Percentiles rank a stretch among this genome's conserved stretches.
Evolutionary conservation across 2,113 vertebrate species (phyloP).

Genomic region (Chloebia gouldiae): DNA sequence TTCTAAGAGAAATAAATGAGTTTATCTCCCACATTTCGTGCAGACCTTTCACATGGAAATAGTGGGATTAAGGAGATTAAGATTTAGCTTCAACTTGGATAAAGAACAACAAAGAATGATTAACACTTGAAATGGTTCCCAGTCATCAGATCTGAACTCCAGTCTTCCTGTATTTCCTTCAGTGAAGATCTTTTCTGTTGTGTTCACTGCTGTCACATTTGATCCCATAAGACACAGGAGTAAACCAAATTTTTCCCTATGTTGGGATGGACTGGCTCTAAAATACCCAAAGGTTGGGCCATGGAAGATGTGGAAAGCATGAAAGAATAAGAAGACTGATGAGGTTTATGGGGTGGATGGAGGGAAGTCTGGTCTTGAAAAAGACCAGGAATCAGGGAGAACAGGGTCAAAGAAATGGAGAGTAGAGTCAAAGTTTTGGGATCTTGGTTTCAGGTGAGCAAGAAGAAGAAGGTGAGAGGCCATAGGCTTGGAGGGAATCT

Average conservation of each 20-base stretch:
- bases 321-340: background rate
- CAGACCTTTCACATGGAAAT: slow-evolving; percentile 61
- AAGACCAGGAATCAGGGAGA: background rate
- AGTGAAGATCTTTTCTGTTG: slow-evolving; percentile 11
- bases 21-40: slow-evolving; percentile 42
- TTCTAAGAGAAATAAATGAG: slow-evolving; percentile 54
- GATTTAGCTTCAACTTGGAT: slow-evolving; percentile 56
- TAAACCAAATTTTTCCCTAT: background rate
- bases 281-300: background rate
- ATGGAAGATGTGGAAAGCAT: background rate
- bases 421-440: background rate
- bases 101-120: slow-evolving; percentile 64
- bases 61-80: slow-evolving; percentile 60
- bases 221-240: background rate
- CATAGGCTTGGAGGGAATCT: background rate
- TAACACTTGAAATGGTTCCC: slow-evolving; percentile 52
- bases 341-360: background rate
- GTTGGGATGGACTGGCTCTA: background rate
- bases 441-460: background rate
- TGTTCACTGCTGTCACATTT: slow-evolving; percentile 33
- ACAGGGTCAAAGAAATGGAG: background rate
- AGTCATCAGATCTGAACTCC: slow-evolving; percentile 25
- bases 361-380: background rate
- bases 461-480: background rate
- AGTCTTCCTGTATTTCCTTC: background rate